These are phyloP conservation scores for Rhinophrynus dorsalis DNA, from an alignment of 2,797 vertebrate genomes.

Conservation along the genomic window DNA sequence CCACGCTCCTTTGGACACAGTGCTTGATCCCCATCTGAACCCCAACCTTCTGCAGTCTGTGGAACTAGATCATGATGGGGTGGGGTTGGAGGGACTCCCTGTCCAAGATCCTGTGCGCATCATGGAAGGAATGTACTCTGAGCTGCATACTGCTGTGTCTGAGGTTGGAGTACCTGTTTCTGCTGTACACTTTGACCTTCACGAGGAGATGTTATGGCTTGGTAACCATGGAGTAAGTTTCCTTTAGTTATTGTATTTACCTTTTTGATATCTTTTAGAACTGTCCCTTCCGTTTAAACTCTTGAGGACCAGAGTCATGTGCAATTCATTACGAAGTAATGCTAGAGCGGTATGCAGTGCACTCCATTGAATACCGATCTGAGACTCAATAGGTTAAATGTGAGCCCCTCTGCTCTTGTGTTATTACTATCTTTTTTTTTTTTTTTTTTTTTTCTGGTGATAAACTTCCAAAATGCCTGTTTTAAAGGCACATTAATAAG, in stretches of 20 bases:
- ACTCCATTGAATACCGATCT: too few relatives aligned
- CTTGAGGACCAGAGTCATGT: too few relatives aligned
- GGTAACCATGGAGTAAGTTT: conserved; percentile 90
- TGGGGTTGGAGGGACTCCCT: conserved; percentile 69
- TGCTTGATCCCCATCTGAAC: conserved; percentile 85
- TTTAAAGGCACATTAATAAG: too few relatives aligned
- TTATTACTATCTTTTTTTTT: too few relatives aligned
- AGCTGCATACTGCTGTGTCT: conserved; percentile 89
- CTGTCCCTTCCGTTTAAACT: too few relatives aligned
- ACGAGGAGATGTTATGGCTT: conserved; percentile 96
- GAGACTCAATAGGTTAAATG: too few relatives aligned
- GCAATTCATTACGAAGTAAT: too few relatives aligned
- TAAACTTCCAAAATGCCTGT: too few relatives aligned
- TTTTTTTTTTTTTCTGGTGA: too few relatives aligned
- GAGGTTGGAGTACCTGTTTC: conserved; percentile 92
- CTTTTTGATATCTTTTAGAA: too few relatives aligned
- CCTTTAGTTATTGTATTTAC: neutral
- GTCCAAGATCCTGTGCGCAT: conserved; percentile 85
- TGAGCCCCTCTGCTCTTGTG: too few relatives aligned
- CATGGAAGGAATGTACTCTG: conserved; percentile 94
- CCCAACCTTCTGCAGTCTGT: conserved; percentile 83
- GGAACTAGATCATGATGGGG: conserved; percentile 83
- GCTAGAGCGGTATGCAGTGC: too few relatives aligned
- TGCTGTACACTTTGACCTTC: conserved; percentile 89
- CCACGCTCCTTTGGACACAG: conserved; percentile 73